Percentiles rank a stretch among this genome's conserved stretches.
These are phyloP conservation scores for Leptinotarsa rubiginosa DNA, from an alignment of 2,888 invertebrate species.

Conservation along the genomic window DNA sequence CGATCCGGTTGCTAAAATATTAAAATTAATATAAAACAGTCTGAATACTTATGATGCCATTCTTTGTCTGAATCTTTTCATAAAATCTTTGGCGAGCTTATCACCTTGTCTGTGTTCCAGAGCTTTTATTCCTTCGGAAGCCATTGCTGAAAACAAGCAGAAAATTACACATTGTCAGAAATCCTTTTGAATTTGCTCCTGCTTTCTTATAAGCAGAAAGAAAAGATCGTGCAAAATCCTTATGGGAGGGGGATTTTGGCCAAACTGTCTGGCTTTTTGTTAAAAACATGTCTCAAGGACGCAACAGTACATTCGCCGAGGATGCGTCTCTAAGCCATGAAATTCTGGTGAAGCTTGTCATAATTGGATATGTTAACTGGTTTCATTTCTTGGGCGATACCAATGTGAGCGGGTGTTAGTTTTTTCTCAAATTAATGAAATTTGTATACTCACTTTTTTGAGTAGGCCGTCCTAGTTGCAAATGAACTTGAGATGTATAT, in stretches of 20 bases:
- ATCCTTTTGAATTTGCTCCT: not conserved
- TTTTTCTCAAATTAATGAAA: too few species aligned
- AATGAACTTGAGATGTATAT: conserved; percentile 78
- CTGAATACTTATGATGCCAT: conserved; percentile 56
- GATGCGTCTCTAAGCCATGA: too few species aligned
- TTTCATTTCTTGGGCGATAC: too few species aligned
- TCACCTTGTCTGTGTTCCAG: conserved; percentile 88
- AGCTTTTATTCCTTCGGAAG: conserved; percentile 79
- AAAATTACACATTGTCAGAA: conserved; percentile 8
- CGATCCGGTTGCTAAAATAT: conserved; percentile 23
- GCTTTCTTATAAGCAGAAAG: too few species aligned
- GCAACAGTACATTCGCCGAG: too few species aligned
- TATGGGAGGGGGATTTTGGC: too few species aligned
- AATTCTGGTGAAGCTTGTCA: too few species aligned
- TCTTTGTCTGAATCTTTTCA: conserved; percentile 82
- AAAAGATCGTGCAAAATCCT: too few species aligned
- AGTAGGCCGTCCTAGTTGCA: conserved; percentile 78
- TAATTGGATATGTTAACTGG: too few species aligned
- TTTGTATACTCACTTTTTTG: conserved; percentile 70
- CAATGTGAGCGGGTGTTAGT: too few species aligned
- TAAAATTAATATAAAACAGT: conserved; percentile 31
- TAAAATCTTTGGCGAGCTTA: conserved; percentile 88
- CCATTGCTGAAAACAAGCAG: conserved; percentile 62
- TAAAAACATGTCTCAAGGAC: too few species aligned
- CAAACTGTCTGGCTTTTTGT: too few species aligned